Conservation (phyloP, 1,140 invertebrate genomes). For the Matsumurasca onukii region DNA sequence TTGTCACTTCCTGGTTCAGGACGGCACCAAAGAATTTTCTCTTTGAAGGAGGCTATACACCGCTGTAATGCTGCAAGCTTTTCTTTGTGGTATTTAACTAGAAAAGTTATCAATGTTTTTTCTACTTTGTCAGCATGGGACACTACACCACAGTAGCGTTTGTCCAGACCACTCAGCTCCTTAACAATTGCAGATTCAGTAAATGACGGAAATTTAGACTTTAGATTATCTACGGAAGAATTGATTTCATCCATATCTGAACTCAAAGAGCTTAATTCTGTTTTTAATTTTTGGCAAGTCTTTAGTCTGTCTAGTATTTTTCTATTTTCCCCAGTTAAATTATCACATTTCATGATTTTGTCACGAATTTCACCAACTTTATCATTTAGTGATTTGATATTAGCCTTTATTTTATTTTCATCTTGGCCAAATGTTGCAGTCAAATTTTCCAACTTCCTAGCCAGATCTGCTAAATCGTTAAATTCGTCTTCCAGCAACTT, state of each 20-base stretch:
- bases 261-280: slow-evolving; percentile 59
- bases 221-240: slow-evolving; percentile 67
- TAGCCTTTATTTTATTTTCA: slow-evolving; percentile 68
- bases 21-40: slow-evolving; percentile 91
- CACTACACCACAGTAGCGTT: slow-evolving; percentile 71
- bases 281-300: slow-evolving; percentile 68
- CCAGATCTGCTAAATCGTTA: slow-evolving; percentile 67
- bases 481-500: slow-evolving; percentile 77
- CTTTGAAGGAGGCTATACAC: slow-evolving; percentile 73
- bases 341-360: slow-evolving; percentile 86
- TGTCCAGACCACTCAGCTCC: slow-evolving; percentile 74
- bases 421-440: slow-evolving; percentile 69
- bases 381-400: slow-evolving; percentile 68
- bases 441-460: slow-evolving; percentile 71
- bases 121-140: slow-evolving; percentile 78
- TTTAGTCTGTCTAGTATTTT: slow-evolving; percentile 79
- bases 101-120: slow-evolving; percentile 72
- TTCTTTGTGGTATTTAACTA: slow-evolving; percentile 87
- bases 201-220: slow-evolving; percentile 75
- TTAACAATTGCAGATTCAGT: slow-evolving; percentile 69
- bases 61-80: slow-evolving; percentile 79
- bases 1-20: slow-evolving; percentile 84
- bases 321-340: slow-evolving; percentile 82
- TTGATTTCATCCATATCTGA: slow-evolving; percentile 67
- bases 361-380: slow-evolving; percentile 76